A percentile compares a stretch with the other conserved stretches of the same genome.
Evolutionary conservation across 2,888 invertebrate genomes (phyloP).

Genomic region (Minunthozetes semirufus): DNA sequence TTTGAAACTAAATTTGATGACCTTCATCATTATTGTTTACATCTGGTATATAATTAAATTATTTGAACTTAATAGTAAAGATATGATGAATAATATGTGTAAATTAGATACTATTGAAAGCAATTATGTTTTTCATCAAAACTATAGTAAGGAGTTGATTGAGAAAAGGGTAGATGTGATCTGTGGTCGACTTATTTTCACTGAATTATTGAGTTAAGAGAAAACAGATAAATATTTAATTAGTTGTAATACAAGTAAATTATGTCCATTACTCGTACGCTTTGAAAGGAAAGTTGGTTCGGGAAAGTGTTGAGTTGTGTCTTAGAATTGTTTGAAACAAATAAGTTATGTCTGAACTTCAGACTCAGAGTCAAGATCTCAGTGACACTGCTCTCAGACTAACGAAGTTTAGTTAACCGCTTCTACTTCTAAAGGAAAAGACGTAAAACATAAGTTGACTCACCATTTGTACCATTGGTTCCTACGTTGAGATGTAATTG

Average conservation of each 20-base stretch:
- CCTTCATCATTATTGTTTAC: no score
- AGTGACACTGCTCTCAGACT: neutral
- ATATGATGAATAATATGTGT: no score
- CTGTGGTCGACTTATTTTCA: no score
- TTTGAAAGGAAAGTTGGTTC: neutral
- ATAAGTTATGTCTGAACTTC: neutral
- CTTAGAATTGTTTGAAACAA: neutral
- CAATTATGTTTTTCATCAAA: no score
- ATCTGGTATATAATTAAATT: no score
- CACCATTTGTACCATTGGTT: constrained; percentile 64
- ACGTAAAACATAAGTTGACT: constrained; percentile 41
- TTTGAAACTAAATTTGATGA: no score
- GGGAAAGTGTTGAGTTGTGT: neutral
- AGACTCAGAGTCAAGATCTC: neutral
- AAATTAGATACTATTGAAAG: no score
- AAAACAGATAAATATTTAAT: neutral
- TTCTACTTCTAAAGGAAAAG: neutral
- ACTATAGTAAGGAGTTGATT: no score
- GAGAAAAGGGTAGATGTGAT: no score
- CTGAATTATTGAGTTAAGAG: neutral
- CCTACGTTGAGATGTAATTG: constrained; percentile 40
- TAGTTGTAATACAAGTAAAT: neutral
- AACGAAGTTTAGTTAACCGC: neutral
- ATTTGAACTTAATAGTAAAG: no score
- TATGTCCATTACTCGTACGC: neutral